These are phyloP conservation scores for Anhinga anhinga DNA, from an alignment of 2,113 vertebrate genomes.

Conservation along the genomic window DNA sequence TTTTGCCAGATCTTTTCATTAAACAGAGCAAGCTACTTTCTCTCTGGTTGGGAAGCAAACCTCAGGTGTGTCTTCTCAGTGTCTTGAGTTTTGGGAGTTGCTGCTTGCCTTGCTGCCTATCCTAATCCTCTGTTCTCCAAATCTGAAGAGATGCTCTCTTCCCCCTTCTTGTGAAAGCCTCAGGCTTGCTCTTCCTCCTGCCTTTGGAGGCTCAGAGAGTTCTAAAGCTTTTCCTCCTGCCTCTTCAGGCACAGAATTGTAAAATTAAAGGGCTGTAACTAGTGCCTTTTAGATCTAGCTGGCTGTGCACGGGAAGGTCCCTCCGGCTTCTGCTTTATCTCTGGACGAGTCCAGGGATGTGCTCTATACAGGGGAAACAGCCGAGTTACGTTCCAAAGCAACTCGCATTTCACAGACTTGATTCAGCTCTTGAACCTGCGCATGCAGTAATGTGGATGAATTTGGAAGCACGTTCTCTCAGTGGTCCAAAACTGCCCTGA, in stretches of 20 bases:
- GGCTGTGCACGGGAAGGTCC: neutral
- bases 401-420: neutral
- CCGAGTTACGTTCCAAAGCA: neutral
- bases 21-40: neutral
- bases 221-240: neutral
- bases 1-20: neutral
- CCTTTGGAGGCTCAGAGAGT: neutral
- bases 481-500: neutral
- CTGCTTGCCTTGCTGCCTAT: conserved; percentile 31
- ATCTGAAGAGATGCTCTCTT: conserved; percentile 37
- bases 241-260: neutral
- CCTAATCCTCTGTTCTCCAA: neutral
- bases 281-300: neutral
- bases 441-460: neutral
- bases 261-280: neutral
- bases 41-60: neutral
- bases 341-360: neutral
- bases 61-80: neutral
- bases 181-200: neutral
- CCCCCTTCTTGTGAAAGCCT: neutral
- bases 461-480: neutral
- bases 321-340: neutral
- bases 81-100: conserved; percentile 9
- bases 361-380: neutral
- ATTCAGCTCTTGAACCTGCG: neutral